Evolutionary conservation across 2,797 vertebrate species (phyloP), one percentile per base, ranked within the genome.

Genomic region (Danio aesculapii): DNA sequence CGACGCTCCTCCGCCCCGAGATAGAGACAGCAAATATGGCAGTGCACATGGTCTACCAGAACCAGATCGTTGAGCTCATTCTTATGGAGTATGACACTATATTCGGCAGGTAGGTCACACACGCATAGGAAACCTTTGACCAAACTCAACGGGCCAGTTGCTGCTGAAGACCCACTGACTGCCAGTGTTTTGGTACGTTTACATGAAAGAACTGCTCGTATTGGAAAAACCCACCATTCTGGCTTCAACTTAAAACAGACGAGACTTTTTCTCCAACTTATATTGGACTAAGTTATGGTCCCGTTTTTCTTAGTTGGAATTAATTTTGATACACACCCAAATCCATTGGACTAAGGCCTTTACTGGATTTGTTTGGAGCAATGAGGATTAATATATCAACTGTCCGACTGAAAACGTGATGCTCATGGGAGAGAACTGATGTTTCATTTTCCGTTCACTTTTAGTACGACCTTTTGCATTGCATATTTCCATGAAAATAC

Each of bases 61-160:
- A 96, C 88, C 96, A 96, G 89, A 96, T 96, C 71, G 96, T 96
- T 83, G 96, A 96, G 75, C 88, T 96, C 78, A 94, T 96, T 86
- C 91, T 96, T n/a, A 90, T 94, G 84, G 95, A 96, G 86, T 85
- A 94, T 85, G 95, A 91, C 84, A 88, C 89, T 46, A 82, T 96
- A 86, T 96, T 96, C 13, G 92, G 93, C 84, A 86, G 85, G 84
- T 88, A 89, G 84, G 10, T 79, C 49, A 67, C 46, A 62, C 19
- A 52, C 3, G 4, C 30, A 66, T 47, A 50, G 8, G 41, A 13
- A 72, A 19, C 11, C 13, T 43, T 71, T 74, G 63, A 46, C 58
- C 63, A 53, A 75, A 47, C 19, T 58, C 43, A 19, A 47, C 8
- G 8, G 63, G 39, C 49, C 47, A 61, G 47, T 73, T 63, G 19